Base-by-base conservation (phyloP, 1,140 invertebrate species). In the Meloidogyne exigua region DNA sequence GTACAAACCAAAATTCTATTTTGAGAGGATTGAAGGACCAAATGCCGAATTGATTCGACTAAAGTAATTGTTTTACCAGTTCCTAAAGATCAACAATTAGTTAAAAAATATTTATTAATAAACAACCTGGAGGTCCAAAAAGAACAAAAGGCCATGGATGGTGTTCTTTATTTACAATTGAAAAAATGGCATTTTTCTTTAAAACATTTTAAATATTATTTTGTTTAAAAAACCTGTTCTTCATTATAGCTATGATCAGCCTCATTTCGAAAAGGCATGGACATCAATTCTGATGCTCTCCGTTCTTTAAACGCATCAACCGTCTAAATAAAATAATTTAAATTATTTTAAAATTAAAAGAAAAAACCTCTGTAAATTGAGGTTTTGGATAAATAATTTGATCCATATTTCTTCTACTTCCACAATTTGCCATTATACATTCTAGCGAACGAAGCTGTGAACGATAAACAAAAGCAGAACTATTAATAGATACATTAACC, bases 61-160 rank as follows among this genome's bases (percentile, higher is more conserved):
- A 79, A 28, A 21, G 77, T 79, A 28, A 79, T 73, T 2, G 77
- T 79, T 28, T 79, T 79, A 1, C 77, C 77, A 28, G 77, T 79
- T 36, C 77, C 77, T 78, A 21, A 78, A 78, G 2, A 23, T 15
- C 13, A 26, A 18, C 5, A n/a, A 32, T n/a, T n/a, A 25, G 12
- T 23, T 18, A 11, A 72, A 73, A 42, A 18, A 67, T 69, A 73
- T 13, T 10, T 32, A 0, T 21, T 63, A 15, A 36, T 11, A 78
- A 62, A 32, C n/a, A 23, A 78, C 77, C 77, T 44, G 77, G 77
- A 5, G 77, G 77, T 1, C 77, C 77, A 44, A 79, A 79, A 15
- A 79, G 65, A 26, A 79, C 66, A 71, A 79, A 79, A 3, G 77
- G 77, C 39, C 64, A 79, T 0, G 42, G 77, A 25, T 44, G 39